A percentile compares a stretch with the other conserved stretches of the same genome.
Evolutionary conservation across 2,797 vertebrate species (phyloP).

Genomic region (Petrocephalus schoutedeni): DNA sequence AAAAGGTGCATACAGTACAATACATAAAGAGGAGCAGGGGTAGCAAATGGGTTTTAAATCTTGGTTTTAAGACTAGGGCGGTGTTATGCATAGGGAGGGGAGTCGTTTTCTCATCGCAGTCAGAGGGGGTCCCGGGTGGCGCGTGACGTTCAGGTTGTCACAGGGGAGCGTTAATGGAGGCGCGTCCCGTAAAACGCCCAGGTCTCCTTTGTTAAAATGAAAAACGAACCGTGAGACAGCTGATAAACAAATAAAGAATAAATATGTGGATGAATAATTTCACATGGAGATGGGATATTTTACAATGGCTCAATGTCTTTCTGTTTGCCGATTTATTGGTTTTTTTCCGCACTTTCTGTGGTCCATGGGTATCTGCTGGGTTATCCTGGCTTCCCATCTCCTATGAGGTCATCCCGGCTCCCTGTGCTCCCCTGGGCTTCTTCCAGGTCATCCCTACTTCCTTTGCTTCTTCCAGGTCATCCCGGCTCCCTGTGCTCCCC

Average conservation of each 20-base stretch:
- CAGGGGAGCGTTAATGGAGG: neutral
- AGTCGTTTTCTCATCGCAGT: neutral
- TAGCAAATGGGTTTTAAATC: neutral
- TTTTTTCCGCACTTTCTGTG: neutral
- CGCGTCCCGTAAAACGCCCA: neutral
- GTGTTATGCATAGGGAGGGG: neutral
- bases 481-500: too few relatives aligned
- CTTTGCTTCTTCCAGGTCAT: neutral
- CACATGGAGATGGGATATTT: neutral
- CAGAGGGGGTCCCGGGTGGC: neutral
- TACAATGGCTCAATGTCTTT: constrained; percentile 2
- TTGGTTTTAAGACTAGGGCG: neutral
- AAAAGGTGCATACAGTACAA: neutral
- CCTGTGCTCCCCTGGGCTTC: too few relatives aligned
- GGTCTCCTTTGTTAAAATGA: constrained; percentile 2
- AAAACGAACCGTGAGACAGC: neutral
- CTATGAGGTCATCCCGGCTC: neutral
- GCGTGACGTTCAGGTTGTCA: neutral
- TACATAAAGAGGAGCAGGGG: neutral
- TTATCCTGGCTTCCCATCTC: neutral
- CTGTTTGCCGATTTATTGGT: neutral
- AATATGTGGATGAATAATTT: constrained; percentile 7
- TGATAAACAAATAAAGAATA: constrained; percentile 6
- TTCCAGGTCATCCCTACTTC: neutral
- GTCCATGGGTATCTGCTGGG: too few relatives aligned